These are phyloP conservation scores for Tamias sibiricus DNA, from an alignment of 2,113 vertebrate species.

Conservation along the genomic window DNA sequence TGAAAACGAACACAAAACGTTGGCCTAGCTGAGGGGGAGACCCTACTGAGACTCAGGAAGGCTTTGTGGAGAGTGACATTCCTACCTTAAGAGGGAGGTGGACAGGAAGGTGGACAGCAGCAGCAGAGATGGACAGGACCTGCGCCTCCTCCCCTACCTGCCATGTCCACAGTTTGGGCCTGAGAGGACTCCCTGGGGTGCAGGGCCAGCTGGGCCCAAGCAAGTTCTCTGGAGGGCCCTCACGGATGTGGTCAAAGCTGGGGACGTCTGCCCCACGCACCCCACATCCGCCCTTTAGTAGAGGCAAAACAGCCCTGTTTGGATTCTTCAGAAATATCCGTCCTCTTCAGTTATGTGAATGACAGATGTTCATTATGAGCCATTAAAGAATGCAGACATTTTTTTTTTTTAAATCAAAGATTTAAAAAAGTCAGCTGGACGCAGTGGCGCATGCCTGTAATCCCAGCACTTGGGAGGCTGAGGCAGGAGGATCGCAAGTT, in stretches of 20 bases:
- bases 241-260: not conserved
- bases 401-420: no score
- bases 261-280: accelerated
- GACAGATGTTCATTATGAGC: not conserved
- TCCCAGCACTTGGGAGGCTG: no score
- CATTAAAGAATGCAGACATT: not conserved
- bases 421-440: no score
- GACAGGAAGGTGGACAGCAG: no score
- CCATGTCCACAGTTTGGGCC: not conserved
- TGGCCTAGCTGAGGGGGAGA: not conserved
- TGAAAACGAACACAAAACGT: not conserved
- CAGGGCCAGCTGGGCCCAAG: not conserved
- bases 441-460: no score
- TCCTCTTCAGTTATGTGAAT: not conserved
- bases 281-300: not conserved
- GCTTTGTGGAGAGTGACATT: not conserved
- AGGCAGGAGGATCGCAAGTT: no score
- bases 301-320: not conserved
- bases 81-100: not conserved
- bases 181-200: not conserved
- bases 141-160: not conserved
- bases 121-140: not conserved
- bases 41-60: not conserved
- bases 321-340: not conserved
- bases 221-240: not conserved